Evolutionary conservation across 53 echinoderm and acorn worm genomes (phyloP).

Genomic region (Holothuria scabra): DNA sequence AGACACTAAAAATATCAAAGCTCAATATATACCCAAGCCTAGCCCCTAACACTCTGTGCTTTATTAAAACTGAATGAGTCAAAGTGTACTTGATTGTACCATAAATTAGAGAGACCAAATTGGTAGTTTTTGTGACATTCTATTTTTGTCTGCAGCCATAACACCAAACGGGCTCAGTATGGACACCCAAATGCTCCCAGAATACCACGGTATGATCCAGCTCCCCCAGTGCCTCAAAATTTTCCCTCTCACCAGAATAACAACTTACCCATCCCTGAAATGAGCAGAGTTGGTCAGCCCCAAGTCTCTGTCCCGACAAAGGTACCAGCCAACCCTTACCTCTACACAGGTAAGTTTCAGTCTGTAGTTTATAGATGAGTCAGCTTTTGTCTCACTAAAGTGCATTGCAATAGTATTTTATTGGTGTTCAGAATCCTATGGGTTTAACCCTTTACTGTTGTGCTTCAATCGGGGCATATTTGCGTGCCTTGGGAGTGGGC

Average conservation of each 20-base stretch:
- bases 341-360: conserved; percentile 72
- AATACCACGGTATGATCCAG: conserved; percentile 75
- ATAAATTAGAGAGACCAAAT: background rate
- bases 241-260: background rate
- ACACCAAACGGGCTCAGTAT: conserved; percentile 89
- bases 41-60: too few species aligned
- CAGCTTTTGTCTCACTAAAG: too few species aligned
- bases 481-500: too few species aligned
- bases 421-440: too few species aligned
- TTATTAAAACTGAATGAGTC: too few species aligned
- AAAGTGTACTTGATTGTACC: background rate
- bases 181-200: conserved; percentile 91
- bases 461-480: too few species aligned
- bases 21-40: too few species aligned
- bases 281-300: conserved; percentile 36
- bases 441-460: too few species aligned
- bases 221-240: conserved; percentile 67
- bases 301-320: conserved; percentile 55
- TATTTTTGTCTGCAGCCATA: conserved; percentile 64
- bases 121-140: background rate
- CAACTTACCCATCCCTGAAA: conserved; percentile 64
- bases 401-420: too few species aligned
- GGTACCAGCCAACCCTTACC: conserved; percentile 96
- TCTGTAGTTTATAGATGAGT: too few species aligned
- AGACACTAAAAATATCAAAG: too few species aligned